Evolutionary conservation across 2,113 vertebrate genomes (phyloP), one percentile per base, ranked within the genome.

Genomic region (Sceloporus tristichus): DNA sequence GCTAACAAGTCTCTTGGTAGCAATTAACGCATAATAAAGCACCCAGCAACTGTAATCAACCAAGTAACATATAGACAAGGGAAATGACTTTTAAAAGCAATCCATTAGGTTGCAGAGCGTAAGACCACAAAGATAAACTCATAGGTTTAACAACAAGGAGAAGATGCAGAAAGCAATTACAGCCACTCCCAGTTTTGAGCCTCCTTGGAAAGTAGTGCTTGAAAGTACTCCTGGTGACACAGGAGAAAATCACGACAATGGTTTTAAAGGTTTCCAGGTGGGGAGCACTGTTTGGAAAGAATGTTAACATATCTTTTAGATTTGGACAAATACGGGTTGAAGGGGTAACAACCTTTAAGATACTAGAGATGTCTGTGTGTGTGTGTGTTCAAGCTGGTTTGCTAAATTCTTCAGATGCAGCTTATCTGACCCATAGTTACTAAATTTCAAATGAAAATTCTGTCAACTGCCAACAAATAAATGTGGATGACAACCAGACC

Each of bases 11-110:
- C 19, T 77, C 62, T 19, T 59, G 27, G 40, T 83, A 83, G 73
- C 53, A 68, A 77, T 88, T 88, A 87, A 66, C 40, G 76, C 56
- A 76, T 82, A 82, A 76, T 66, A 83, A 88, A 88, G 38, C 80
- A 77, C 23, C 38, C 74, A 88, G 65, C 73, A 88, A 40, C 71
- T 53, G 40, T 66, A 83, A 83, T 83, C 56, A 77, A 38, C 80
- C 54, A 83, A 83, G 80, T 76, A 88, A 68, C 40, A 54, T 83
- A 71, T 23, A 66, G 40, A 54, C 38, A 65, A 11, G 71, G 71
- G 9, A 83, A 75, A 68, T 68, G 27, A 7, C 42, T 34, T 19
- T 76, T 82, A 66, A 88, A 74, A 88, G 27, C 56, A 76, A 83
- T 82, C 68, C 65, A 76, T 88, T 88, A 76, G 76, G 56, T 88